Conservation (phyloP, 2,888 invertebrate species). For the Hirtodrosophila confusa region DNA sequence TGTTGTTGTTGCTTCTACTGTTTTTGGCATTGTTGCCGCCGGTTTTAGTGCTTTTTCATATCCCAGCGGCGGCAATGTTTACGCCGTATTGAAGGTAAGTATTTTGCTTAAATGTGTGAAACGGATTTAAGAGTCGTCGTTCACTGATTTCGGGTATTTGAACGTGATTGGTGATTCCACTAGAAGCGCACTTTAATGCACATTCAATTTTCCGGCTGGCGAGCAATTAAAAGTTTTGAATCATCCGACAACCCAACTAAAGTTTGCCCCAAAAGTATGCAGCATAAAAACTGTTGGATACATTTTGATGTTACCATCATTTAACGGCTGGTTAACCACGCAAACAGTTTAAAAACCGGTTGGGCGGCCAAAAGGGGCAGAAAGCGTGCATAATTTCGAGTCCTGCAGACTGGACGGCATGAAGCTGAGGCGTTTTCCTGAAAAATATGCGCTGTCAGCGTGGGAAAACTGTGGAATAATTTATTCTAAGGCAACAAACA, state of each 20-base stretch:
- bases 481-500: conserved; percentile 49
- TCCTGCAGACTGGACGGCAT: conserved; percentile 33
- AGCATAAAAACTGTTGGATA: conserved; percentile 19
- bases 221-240: conserved; percentile 67
- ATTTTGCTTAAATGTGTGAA: conserved; percentile 66
- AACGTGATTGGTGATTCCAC: conserved; percentile 51
- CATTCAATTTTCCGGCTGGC: conserved; percentile 48
- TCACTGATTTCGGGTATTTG: conserved; percentile 34
- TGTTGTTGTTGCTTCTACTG: conserved; percentile 31
- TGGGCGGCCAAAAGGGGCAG: conserved; percentile 13
- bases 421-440: conserved; percentile 21
- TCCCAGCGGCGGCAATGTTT: conserved; percentile 41
- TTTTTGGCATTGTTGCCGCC: conserved; percentile 44
- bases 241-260: conserved; percentile 29
- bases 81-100: conserved; percentile 59
- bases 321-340: conserved; percentile 72
- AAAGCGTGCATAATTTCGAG: conserved; percentile 46
- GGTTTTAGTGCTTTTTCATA: conserved; percentile 55
- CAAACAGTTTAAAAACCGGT: conserved; percentile 64
- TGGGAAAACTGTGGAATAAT: conserved; percentile 36
- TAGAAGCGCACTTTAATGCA: conserved; percentile 50
- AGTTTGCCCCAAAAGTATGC: conserved; percentile 12
- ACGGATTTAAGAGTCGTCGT: conserved; percentile 45
- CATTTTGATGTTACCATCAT: conserved; percentile 59
- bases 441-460: conserved; percentile 37